Evolutionary conservation across 2,888 invertebrate genomes (phyloP).

Genomic region (Ferrisia virgata): DNA sequence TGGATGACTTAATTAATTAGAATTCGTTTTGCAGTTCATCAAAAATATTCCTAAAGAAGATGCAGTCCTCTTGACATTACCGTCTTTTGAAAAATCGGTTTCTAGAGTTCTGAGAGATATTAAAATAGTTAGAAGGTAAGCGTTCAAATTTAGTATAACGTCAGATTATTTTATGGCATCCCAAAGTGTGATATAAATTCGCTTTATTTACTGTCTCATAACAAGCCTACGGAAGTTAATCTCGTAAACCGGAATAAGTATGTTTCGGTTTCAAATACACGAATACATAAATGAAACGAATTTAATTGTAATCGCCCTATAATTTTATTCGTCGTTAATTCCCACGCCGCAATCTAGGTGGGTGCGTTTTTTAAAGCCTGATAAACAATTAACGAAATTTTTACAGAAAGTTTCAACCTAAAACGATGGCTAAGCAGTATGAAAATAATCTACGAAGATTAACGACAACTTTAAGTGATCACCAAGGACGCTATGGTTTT

Average conservation of each 20-base stretch:
- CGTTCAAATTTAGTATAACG: conserved; percentile 51
- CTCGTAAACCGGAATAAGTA: neutral
- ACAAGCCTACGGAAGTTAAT: neutral
- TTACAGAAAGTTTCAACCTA: conserved; percentile 81
- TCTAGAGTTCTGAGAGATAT: conserved; percentile 81
- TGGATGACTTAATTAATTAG: no score
- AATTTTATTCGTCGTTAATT: neutral
- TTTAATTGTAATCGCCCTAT: neutral
- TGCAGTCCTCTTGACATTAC: conserved; percentile 68
- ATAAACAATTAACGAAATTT: no score
- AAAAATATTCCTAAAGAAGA: conserved; percentile 76
- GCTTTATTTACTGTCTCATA: neutral
- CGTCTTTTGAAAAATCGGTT: conserved; percentile 78
- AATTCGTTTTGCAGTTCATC: conserved; percentile 69
- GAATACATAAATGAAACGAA: neutral
- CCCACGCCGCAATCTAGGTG: neutral
- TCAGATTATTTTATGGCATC: neutral
- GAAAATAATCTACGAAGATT: conserved; percentile 78
- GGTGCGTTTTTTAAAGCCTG: no score
- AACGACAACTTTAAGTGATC: conserved; percentile 80
- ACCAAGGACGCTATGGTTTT: conserved; percentile 63
- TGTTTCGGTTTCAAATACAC: no score
- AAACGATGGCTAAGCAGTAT: conserved; percentile 81
- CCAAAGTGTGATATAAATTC: neutral
- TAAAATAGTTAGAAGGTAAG: conserved; percentile 74